A percentile compares a stretch with the other conserved stretches of the same genome.
Evolutionary conservation across 2,797 vertebrate genomes (phyloP).

Genomic region (Limnodromus scolopaceus): DNA sequence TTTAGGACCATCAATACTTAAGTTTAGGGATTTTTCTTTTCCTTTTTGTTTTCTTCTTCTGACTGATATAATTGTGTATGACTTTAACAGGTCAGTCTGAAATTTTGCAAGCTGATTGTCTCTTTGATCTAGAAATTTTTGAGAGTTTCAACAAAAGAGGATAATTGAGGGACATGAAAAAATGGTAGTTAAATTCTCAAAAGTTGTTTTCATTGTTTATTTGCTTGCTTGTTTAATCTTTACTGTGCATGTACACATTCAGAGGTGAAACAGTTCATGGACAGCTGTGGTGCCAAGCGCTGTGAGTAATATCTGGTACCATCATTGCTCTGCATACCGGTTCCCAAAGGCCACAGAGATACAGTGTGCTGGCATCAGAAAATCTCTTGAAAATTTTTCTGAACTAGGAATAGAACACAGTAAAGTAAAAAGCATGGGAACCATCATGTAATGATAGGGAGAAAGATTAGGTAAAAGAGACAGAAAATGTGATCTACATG

Average conservation of each 20-base stretch:
- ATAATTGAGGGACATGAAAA: background rate
- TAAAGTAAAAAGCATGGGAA: background rate
- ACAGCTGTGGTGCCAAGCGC: background rate
- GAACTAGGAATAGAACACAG: background rate
- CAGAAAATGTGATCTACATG: accelerated
- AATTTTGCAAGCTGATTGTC: background rate
- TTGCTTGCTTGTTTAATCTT: background rate
- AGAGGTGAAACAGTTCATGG: background rate
- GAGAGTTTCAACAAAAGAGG: background rate
- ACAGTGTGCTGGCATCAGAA: background rate
- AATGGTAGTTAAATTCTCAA: background rate
- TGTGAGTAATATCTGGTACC: background rate
- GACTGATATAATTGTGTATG: background rate
- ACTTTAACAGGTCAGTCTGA: background rate
- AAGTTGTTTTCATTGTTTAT: background rate
- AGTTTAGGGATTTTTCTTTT: accelerated
- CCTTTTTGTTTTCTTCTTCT: background rate
- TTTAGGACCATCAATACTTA: background rate
- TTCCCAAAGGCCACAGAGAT: background rate
- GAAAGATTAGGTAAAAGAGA: background rate
- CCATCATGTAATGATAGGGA: background rate
- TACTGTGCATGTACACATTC: background rate
- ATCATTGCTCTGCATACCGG: background rate
- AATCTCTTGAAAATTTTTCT: background rate
- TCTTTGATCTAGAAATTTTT: background rate